phyloP scores from a whole-genome alignment of 2,888 invertebrate genomes.

The Rugalucina vietnamica region DNA sequence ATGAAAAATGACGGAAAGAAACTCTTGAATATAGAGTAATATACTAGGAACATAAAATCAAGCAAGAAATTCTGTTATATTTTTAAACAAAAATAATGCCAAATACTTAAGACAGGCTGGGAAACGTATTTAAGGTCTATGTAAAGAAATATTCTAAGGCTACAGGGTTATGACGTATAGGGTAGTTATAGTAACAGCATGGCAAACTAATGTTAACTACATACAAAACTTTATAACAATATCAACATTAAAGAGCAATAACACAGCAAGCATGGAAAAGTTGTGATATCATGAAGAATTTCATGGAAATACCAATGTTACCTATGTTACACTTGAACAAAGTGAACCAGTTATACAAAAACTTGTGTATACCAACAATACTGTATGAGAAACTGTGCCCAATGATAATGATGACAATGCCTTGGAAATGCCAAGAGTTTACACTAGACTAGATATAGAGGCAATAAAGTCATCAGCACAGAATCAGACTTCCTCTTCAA shows the following conservation, averaged over 20 bases:
- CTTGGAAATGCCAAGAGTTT: too few species aligned
- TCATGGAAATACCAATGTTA: background rate
- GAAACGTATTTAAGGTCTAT: background rate
- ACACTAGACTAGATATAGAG: too few species aligned
- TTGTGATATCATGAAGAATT: background rate
- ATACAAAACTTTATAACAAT: background rate
- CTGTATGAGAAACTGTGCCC: background rate
- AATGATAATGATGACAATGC: too few species aligned
- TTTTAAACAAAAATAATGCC: background rate
- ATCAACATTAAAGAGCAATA: background rate
- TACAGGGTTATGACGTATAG: background rate
- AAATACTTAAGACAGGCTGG: background rate
- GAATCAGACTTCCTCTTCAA: too few species aligned
- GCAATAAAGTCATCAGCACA: too few species aligned
- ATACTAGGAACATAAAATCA: background rate
- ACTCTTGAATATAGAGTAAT: slow-evolving; percentile 5
- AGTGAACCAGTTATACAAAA: background rate
- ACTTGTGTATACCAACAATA: background rate
- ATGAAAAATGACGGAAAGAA: background rate
- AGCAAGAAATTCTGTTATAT: background rate
- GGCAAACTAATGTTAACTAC: background rate
- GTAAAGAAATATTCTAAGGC: background rate
- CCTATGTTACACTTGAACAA: background rate
- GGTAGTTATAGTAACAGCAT: background rate
- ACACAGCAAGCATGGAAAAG: background rate